phyloP scores from a whole-genome alignment of 2,888 invertebrate genomes.

The Malthinus flaveolus region DNA sequence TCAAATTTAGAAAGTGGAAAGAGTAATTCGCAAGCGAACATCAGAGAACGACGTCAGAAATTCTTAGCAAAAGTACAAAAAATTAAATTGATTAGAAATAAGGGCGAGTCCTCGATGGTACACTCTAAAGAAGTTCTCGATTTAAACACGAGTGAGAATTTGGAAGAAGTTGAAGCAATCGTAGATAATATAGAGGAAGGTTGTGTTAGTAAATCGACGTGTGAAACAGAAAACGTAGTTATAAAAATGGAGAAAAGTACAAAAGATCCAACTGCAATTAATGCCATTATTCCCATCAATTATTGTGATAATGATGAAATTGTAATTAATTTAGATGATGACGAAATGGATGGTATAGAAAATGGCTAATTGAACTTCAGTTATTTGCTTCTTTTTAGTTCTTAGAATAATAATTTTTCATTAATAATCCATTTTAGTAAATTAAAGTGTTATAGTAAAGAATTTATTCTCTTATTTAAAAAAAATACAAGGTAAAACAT shows the following conservation, averaged over 20 bases:
- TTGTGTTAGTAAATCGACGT: background rate
- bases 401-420: too few relatives aligned
- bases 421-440: too few relatives aligned
- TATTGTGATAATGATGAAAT: conserved; percentile 32
- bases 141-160: background rate
- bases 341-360: conserved; percentile 35
- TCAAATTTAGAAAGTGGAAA: background rate
- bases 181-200: background rate
- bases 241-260: background rate
- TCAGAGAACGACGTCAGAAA: background rate
- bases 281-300: background rate
- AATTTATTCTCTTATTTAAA: too few relatives aligned
- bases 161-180: background rate
- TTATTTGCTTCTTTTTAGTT: too few relatives aligned
- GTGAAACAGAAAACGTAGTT: background rate
- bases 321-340: conserved; percentile 38
- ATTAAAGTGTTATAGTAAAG: too few relatives aligned
- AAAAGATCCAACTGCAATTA: background rate
- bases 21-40: background rate
- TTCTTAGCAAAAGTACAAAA: conserved; percentile 7
- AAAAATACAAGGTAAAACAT: too few relatives aligned
- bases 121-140: background rate
- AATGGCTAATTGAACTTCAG: conserved; percentile 1
- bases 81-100: conserved; percentile 14
- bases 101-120: background rate